phyloP scores from a whole-genome alignment of 2,888 invertebrate genomes.

The Apodemia duryi region DNA sequence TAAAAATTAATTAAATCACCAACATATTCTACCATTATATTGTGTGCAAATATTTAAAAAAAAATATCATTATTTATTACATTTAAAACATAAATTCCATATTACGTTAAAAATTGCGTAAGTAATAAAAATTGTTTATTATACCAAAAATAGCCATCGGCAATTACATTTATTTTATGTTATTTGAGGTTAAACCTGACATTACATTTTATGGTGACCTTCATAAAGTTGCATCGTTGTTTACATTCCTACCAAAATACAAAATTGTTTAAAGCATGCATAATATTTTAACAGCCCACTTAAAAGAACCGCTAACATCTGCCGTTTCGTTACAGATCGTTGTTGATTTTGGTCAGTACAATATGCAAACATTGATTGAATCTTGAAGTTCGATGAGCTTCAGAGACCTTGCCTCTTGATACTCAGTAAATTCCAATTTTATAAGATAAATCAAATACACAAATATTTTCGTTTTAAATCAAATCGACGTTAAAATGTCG shows the following conservation, averaged over 20 bases:
- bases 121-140: not conserved
- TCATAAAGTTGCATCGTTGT: conserved; percentile 18
- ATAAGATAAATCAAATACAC: not conserved
- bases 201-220: conserved; percentile 25
- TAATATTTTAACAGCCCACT: conserved; percentile 3
- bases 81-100: too few relatives aligned
- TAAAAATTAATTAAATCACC: too few relatives aligned
- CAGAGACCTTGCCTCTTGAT: not conserved
- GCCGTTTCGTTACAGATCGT: conserved; percentile 10
- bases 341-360: conserved; percentile 7
- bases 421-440: not conserved
- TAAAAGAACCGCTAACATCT: conserved; percentile 7
- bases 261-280: not conserved
- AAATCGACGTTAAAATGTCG: not conserved
- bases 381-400: not conserved
- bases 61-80: too few relatives aligned
- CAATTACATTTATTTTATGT: not conserved
- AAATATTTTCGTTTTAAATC: not conserved
- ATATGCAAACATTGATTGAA: not conserved
- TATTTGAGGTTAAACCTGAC: not conserved
- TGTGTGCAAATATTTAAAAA: too few relatives aligned
- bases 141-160: not conserved
- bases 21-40: too few relatives aligned
- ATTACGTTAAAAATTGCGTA: too few relatives aligned
- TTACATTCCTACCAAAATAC: not conserved